Conservation (phyloP, 2,113 vertebrate species). For the Coreoperca whiteheadi region DNA sequence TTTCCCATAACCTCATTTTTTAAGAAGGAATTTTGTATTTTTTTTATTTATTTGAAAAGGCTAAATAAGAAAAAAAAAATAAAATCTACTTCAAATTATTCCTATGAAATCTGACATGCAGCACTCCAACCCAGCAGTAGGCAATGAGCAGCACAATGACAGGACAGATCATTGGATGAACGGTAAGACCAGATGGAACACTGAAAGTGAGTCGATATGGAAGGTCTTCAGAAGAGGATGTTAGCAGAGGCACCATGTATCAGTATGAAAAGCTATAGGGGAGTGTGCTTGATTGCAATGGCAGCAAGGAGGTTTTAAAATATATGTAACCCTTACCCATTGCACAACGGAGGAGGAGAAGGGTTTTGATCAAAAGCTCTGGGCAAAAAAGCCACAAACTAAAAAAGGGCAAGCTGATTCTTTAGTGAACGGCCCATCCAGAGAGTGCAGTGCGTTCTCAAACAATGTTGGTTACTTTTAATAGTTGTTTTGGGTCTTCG, state of each 20-base stretch:
- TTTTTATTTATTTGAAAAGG: no score
- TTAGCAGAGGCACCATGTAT: constrained; percentile 11
- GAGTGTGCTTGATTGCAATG: constrained; percentile 13
- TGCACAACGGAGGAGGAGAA: background rate
- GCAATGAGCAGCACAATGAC: constrained; percentile 44
- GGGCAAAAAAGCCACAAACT: background rate
- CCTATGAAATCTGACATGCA: constrained; percentile 15
- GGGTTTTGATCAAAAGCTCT: background rate
- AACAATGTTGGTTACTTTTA: background rate
- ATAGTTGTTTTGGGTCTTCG: background rate
- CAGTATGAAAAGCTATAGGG: background rate
- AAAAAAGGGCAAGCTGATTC: background rate
- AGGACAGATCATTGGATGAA: constrained; percentile 16
- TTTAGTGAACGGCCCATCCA: background rate
- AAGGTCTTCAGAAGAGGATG: constrained; percentile 4
- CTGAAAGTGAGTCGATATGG: background rate
- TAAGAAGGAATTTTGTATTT: no score
- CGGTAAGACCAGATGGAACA: constrained; percentile 33
- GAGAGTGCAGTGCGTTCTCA: background rate
- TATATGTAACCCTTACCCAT: no score
- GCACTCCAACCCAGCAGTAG: constrained; percentile 50
- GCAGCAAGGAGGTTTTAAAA: constrained; percentile 17
- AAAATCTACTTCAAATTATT: background rate
- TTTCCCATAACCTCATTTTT: no score
- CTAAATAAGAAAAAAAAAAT: no score